Percentiles rank a stretch among this genome's conserved stretches.
Evolutionary conservation across 2,888 invertebrate species (phyloP).

Genomic region (Polymixis lichenea): DNA sequence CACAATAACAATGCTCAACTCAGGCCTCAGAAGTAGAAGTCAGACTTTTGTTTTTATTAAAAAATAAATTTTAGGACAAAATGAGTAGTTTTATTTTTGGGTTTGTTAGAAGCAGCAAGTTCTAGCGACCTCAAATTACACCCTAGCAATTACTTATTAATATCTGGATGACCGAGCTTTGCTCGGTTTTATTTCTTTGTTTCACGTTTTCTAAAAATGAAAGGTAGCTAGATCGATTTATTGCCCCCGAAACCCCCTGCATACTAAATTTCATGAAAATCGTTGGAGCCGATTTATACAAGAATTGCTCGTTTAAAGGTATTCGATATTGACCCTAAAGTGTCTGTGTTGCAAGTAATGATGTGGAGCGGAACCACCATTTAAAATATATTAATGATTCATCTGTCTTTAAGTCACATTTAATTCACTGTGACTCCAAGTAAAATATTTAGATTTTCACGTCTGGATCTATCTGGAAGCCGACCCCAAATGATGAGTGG

Average conservation of each 20-base stretch:
- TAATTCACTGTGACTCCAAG: neutral
- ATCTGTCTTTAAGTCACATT: neutral
- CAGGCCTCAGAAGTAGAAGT: constrained; percentile 13
- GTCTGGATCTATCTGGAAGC: neutral
- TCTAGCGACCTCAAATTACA: neutral
- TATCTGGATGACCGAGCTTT: no score
- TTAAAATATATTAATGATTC: neutral
- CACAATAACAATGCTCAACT: constrained; percentile 22
- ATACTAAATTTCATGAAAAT: no score
- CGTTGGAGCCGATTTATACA: no score
- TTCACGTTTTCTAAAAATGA: no score
- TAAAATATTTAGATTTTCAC: neutral
- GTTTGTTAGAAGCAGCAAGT: neutral
- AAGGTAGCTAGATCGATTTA: no score
- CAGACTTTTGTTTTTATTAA: constrained; percentile 50
- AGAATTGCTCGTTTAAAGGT: no score
- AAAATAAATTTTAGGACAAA: constrained; percentile 49
- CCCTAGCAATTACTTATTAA: no score
- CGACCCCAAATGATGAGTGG: neutral
- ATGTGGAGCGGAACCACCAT: neutral
- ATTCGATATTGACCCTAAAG: no score
- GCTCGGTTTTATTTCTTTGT: no score
- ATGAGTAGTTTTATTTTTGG: constrained; percentile 36
- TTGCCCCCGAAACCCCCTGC: no score
- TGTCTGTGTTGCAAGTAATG: neutral